Conservation (phyloP, 2,113 vertebrate species). For the Benitochromis conjunctus region DNA sequence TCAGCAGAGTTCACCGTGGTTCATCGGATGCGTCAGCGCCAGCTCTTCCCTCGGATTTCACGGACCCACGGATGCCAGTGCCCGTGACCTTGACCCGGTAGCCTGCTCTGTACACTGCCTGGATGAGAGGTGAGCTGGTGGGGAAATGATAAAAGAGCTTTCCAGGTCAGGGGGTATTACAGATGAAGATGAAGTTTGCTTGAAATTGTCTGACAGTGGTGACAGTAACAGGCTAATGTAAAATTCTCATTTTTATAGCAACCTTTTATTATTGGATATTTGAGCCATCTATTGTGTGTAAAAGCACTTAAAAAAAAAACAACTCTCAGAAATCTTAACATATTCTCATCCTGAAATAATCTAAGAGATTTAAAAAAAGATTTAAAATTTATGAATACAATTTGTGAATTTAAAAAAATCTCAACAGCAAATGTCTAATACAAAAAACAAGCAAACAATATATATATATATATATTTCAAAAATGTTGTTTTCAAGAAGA, state of each 20-base stretch:
- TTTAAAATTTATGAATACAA: neutral
- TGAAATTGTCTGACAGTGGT: neutral
- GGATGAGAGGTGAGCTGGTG: slow-evolving; percentile 45
- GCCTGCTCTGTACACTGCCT: slow-evolving; percentile 36
- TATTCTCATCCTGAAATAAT: neutral
- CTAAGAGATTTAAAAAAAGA: neutral
- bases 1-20: neutral
- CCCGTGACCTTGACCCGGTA: slow-evolving; percentile 42
- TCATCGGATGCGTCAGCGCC: slow-evolving; percentile 17
- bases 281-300: neutral
- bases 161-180: neutral
- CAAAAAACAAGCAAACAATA: neutral
- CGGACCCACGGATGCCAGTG: neutral
- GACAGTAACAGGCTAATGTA: neutral
- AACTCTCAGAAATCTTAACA: neutral
- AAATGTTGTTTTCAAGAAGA: neutral
- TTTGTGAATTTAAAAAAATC: neutral
- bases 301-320: neutral
- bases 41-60: neutral
- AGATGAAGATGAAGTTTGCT: neutral
- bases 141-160: neutral
- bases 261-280: neutral
- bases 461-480: neutral
- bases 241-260: neutral
- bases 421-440: neutral